Conservation (phyloP, 1,140 invertebrate genomes). For the Lepidurus packardi region DNA sequence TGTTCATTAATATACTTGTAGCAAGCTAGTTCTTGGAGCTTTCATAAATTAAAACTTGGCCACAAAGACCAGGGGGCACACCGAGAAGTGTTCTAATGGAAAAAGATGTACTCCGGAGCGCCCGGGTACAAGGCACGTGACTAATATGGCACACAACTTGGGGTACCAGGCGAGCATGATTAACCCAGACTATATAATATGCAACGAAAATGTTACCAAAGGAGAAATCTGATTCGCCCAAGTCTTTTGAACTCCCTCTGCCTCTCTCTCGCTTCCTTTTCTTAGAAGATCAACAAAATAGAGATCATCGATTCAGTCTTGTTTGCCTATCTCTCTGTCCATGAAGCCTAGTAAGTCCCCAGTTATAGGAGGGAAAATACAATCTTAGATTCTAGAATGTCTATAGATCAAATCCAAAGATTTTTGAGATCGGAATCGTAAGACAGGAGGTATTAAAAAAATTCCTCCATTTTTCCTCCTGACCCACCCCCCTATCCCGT, state of each 20-base stretch:
- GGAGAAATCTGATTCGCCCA: not conserved
- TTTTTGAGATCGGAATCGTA: not conserved
- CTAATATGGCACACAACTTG: no score
- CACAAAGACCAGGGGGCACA: no score
- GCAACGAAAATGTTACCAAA: not conserved
- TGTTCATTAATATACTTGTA: no score
- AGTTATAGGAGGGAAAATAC: not conserved
- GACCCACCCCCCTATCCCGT: not conserved
- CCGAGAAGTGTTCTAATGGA: no score
- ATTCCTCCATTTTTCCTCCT: not conserved
- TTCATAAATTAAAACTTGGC: no score
- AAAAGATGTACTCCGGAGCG: no score
- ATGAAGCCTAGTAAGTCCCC: not conserved
- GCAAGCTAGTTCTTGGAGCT: no score
- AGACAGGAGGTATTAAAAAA: not conserved
- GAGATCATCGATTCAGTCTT: conserved; percentile 10
- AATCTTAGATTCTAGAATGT: not conserved
- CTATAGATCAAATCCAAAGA: not conserved
- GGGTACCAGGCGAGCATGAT: no score
- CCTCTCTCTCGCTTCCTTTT: not conserved
- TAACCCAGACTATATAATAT: no score
- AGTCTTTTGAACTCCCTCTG: not conserved
- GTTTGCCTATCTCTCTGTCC: not conserved
- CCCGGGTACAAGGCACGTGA: no score
- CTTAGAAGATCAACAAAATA: not conserved